Evolutionary conservation across 1,140 invertebrate genomes (phyloP), one percentile per base, ranked within the genome.

Genomic region (Cyrtorhinus lividipennis): DNA sequence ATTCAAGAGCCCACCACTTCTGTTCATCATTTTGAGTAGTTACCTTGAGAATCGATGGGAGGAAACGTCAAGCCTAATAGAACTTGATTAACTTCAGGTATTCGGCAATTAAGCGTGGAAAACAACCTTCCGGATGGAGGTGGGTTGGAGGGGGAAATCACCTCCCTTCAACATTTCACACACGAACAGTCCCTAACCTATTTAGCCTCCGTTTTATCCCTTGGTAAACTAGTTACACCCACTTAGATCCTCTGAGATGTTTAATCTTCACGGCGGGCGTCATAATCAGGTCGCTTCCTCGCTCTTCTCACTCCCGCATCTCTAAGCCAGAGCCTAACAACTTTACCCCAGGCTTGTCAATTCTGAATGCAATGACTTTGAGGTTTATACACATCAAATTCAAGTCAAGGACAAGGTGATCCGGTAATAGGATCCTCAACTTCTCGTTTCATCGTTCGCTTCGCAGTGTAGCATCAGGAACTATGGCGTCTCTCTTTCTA

Each of bases 131-230:
- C 10, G 48, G n/a, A n/a, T n/a, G n/a, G 20, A 20, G 48, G 48
- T 22, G 5, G 48, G 20, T 10, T 5, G 48, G 18, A 5, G 48
- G 20, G 48, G 48, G 20, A 53, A 53, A 53, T 53, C 48, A 53
- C 48, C 48, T 53, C 20, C 48, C 48, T 22, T 22, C 48, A 53
- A 53, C 48, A 53, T 53, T 53, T 53, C 48, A 53, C 48, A 53
- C 12, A 22, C 48, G 48, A 53, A 53, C 48, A 53, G 48, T 12
- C 48, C 20, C 48, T 53, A 53, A 53, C 48, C 48, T 53, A 22
- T 53, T 53, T 53, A 53, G 48, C 48, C 20, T 53, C 48, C 48
- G 48, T 53, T 53, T 53, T 53, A 53, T 53, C 48, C 48, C 48
- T 22, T 53, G 48, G 48, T 53, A 53, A 53, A 53, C 48, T 53